Evolutionary conservation across 2,797 vertebrate species (phyloP).

Genomic region (Tokudaia muenninki): DNA sequence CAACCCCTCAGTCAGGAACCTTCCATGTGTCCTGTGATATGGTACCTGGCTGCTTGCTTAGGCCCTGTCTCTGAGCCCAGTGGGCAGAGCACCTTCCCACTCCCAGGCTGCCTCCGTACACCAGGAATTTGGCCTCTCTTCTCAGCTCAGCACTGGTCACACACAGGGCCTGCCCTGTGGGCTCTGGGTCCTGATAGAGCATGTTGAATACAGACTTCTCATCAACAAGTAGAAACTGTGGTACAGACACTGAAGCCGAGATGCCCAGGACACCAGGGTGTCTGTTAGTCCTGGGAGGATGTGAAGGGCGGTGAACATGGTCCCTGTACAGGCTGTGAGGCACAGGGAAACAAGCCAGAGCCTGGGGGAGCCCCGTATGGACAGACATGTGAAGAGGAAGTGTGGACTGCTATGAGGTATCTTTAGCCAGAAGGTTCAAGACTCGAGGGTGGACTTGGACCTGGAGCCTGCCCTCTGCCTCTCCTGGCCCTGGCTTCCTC

Average conservation of each 20-base stretch:
- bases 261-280: accelerated
- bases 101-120: neutral
- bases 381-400: no score
- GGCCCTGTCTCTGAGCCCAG: neutral
- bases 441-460: accelerated
- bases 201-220: constrained; percentile 72
- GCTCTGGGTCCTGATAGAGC: constrained; percentile 44
- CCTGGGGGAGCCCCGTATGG: neutral
- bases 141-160: neutral
- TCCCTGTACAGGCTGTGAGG: neutral
- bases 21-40: neutral
- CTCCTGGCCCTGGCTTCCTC: neutral
- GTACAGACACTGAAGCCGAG: neutral
- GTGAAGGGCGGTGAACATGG: accelerated
- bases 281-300: accelerated
- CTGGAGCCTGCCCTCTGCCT: no score
- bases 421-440: neutral
- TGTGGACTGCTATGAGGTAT: neutral
- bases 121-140: neutral
- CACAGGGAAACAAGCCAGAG: neutral
- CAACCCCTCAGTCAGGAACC: neutral
- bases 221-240: constrained; percentile 68
- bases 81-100: neutral
- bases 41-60: neutral
- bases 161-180: constrained; percentile 13